A percentile compares a stretch with the other conserved stretches of the same genome.
These are phyloP conservation scores for Gobius niger DNA, from an alignment of 2,113 vertebrate species.

Conservation along the genomic window DNA sequence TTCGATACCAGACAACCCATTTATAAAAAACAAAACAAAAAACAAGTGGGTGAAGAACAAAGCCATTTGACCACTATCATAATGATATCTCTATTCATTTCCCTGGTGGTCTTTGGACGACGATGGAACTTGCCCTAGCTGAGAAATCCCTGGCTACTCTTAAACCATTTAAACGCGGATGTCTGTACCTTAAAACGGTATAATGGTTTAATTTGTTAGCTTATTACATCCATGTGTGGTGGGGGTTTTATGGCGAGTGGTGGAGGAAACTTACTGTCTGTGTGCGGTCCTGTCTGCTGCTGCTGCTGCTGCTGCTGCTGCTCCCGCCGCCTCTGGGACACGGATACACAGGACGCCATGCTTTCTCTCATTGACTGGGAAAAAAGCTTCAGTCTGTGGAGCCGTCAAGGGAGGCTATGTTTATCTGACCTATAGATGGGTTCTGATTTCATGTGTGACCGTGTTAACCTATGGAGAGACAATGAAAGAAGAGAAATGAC, in stretches of 20 bases:
- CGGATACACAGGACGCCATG: constrained; percentile 50
- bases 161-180: constrained; percentile 79
- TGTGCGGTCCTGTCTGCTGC: constrained; percentile 78
- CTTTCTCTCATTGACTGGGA: constrained; percentile 63
- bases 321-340: constrained; percentile 60
- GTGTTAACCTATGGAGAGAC: constrained; percentile 38
- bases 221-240: constrained; percentile 81
- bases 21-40: too few relatives aligned
- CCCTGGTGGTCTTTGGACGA: constrained; percentile 73
- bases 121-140: constrained; percentile 59
- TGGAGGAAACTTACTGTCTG: constrained; percentile 69
- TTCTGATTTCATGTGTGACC: constrained; percentile 31
- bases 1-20: too few relatives aligned
- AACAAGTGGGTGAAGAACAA: not conserved
- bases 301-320: not conserved
- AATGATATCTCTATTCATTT: constrained; percentile 39
- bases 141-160: constrained; percentile 72
- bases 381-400: constrained; percentile 40
- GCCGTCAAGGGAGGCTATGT: constrained; percentile 20
- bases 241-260: constrained; percentile 66
- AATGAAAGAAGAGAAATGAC: constrained; percentile 38
- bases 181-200: constrained; percentile 76
- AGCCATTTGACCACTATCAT: constrained; percentile 12
- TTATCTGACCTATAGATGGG: constrained; percentile 26
- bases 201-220: constrained; percentile 79